phyloP scores from a whole-genome alignment of 2,797 vertebrate species.

The Myotis vivesi region DNA sequence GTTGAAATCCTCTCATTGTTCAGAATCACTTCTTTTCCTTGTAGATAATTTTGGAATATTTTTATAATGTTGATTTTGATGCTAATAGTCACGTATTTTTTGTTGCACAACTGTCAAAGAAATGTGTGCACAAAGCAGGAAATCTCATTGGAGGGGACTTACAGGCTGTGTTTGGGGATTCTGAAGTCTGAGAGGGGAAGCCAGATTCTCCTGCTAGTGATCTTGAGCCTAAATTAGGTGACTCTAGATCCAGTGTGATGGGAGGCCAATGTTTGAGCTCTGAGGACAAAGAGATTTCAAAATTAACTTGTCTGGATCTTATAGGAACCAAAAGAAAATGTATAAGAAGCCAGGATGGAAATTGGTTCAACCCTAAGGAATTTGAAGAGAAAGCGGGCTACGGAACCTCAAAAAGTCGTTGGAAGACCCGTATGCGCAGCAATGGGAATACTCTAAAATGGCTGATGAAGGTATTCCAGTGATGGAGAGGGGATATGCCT shows the following conservation, averaged over 20 bases:
- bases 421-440: slow-evolving; percentile 43
- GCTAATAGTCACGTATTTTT: background rate
- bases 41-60: background rate
- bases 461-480: slow-evolving; percentile 27
- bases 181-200: background rate
- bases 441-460: background rate
- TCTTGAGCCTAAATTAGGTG: background rate
- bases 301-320: background rate
- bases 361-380: slow-evolving; percentile 23
- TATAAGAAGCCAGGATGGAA: slow-evolving; percentile 18
- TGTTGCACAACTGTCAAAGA: background rate
- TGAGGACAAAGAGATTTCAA: background rate
- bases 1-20: background rate
- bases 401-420: background rate
- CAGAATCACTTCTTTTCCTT: background rate
- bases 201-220: background rate
- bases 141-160: background rate
- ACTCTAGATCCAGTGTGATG: background rate
- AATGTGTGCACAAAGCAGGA: background rate
- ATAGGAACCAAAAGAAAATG: slow-evolving; percentile 14
- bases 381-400: slow-evolving; percentile 45
- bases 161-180: background rate
- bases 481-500: background rate
- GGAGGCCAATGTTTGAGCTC: background rate
- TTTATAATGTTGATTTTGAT: background rate